These are phyloP conservation scores for Chirona hameri DNA, from an alignment of 2,888 invertebrate genomes.

Conservation along the genomic window DNA sequence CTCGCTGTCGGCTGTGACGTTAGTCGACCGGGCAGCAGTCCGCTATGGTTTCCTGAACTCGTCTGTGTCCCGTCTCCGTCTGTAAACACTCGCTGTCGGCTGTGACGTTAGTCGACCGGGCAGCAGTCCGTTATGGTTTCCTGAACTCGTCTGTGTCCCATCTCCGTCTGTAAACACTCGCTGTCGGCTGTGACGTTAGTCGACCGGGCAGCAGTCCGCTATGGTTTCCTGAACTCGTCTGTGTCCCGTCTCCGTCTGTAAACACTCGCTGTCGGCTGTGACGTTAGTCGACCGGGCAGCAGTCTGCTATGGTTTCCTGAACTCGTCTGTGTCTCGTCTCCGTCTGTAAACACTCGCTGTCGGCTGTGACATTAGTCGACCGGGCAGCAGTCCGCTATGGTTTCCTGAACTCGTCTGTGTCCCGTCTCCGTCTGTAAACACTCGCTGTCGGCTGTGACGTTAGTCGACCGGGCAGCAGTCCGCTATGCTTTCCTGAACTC, in stretches of 20 bases:
- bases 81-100: constrained; percentile 42
- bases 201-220: constrained; percentile 44
- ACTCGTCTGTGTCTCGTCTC: constrained; percentile 43
- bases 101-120: constrained; percentile 46
- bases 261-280: constrained; percentile 41
- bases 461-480: constrained; percentile 46
- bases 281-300: constrained; percentile 47
- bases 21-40: constrained; percentile 46
- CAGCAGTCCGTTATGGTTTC: constrained; percentile 46
- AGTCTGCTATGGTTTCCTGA: constrained; percentile 43
- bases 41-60: constrained; percentile 43
- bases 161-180: constrained; percentile 45
- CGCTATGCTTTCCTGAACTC: constrained; percentile 43
- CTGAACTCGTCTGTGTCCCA: constrained; percentile 40
- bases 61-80: constrained; percentile 44
- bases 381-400: constrained; percentile 45
- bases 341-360: constrained; percentile 43
- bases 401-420: constrained; percentile 42
- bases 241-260: constrained; percentile 44
- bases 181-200: constrained; percentile 43
- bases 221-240: constrained; percentile 44
- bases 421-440: constrained; percentile 46
- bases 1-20: constrained; percentile 40
- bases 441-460: constrained; percentile 40
- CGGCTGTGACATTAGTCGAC: constrained; percentile 45